Evolutionary conservation across 1,140 invertebrate species (phyloP).

Genomic region (Orussus abietinus): DNA sequence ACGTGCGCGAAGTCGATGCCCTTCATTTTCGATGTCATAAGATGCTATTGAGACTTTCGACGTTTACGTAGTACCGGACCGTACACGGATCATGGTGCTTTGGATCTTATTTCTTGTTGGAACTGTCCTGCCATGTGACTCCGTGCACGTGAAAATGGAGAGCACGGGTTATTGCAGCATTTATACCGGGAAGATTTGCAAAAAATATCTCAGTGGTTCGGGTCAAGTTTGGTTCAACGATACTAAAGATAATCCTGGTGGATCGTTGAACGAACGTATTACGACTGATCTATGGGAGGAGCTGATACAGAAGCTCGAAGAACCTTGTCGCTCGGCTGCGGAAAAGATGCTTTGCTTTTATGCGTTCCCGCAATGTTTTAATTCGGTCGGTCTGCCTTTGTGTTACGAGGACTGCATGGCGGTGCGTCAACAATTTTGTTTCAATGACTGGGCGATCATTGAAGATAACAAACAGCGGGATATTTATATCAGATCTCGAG

Average conservation of each 20-base stretch:
- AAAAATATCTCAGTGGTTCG: constrained; percentile 67
- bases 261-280: constrained; percentile 81
- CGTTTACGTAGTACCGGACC: too few relatives aligned
- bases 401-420: constrained; percentile 93
- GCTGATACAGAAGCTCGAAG: constrained; percentile 71
- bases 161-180: constrained; percentile 83
- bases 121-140: too few relatives aligned
- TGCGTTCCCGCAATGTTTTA: constrained; percentile 84
- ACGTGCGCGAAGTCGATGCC: too few relatives aligned
- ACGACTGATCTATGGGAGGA: constrained; percentile 79
- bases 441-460: constrained; percentile 86
- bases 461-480: constrained; percentile 82
- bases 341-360: constrained; percentile 88
- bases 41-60: too few relatives aligned
- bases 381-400: constrained; percentile 62
- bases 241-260: constrained; percentile 62
- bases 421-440: constrained; percentile 85
- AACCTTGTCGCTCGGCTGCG: constrained; percentile 80
- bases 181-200: constrained; percentile 87
- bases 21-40: too few relatives aligned
- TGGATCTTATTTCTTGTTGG: too few relatives aligned
- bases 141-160: too few relatives aligned
- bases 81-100: too few relatives aligned
- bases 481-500: constrained; percentile 73
- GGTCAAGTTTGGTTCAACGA: constrained; percentile 81